A percentile compares a stretch with the other conserved stretches of the same genome.
Conservation (phyloP, 2,888 invertebrate species). For the Chymomyza procnemis region DNA sequence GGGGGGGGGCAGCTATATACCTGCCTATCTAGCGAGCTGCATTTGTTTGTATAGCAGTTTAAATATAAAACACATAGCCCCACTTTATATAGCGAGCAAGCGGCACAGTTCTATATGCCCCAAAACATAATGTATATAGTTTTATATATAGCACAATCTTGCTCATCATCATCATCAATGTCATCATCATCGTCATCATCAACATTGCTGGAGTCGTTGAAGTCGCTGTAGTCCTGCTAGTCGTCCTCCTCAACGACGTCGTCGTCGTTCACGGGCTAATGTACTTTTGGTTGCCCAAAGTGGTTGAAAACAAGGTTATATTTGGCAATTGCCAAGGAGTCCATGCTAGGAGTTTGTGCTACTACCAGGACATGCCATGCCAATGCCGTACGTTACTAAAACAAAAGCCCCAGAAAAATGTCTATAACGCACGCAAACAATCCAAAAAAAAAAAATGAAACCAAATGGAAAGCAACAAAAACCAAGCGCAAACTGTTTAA, state of each 20-base stretch:
- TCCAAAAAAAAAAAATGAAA: not conserved
- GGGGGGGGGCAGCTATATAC: not conserved
- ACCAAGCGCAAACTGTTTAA: slow-evolving; percentile 9
- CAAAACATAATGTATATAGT: not conserved
- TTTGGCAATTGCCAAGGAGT: not conserved
- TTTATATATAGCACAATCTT: slow-evolving; percentile 52
- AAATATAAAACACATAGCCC: slow-evolving; percentile 26
- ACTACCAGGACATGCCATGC: not conserved
- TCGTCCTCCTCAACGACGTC: too few species aligned
- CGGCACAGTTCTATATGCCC: not conserved
- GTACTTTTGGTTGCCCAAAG: slow-evolving; percentile 55
- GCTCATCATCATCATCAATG: slow-evolving; percentile 1
- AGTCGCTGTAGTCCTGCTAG: not conserved
- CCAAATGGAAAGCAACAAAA: too few species aligned
- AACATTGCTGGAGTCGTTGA: too few species aligned
- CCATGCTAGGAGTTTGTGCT: too few species aligned
- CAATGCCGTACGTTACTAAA: slow-evolving; percentile 1
- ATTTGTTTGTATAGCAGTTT: slow-evolving; percentile 24
- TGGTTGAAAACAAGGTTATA: slow-evolving; percentile 62
- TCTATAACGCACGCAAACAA: slow-evolving; percentile 55
- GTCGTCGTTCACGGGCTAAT: slow-evolving; percentile 47
- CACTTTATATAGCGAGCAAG: slow-evolving; percentile 19
- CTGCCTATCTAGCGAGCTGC: slow-evolving; percentile 9
- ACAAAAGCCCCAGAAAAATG: slow-evolving; percentile 51
- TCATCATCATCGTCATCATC: not conserved